A percentile compares a stretch with the other conserved stretches of the same genome.
Conservation (phyloP, 1,140 invertebrate species). For the Aradophagus sp. region DNA sequence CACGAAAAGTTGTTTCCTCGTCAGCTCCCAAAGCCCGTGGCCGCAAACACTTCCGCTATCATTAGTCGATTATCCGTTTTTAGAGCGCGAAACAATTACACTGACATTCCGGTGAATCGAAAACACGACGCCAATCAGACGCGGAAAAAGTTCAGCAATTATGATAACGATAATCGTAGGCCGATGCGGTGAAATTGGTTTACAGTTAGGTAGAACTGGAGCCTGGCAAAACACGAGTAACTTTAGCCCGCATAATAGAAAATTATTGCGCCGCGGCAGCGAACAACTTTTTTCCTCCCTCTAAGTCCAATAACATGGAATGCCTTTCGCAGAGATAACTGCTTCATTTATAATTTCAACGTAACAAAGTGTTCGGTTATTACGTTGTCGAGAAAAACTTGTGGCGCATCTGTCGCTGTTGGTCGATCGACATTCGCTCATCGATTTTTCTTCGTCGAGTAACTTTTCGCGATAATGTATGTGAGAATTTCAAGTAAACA, state of each 20-base stretch:
- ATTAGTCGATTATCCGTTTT: no score
- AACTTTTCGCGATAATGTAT: no score
- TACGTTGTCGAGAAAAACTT: conserved; percentile 7
- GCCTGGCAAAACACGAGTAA: conserved; percentile 14
- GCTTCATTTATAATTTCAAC: conserved; percentile 29
- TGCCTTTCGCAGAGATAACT: conserved; percentile 20
- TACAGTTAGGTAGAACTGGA: conserved; percentile 26
- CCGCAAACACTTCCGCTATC: no score
- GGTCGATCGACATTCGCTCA: no score
- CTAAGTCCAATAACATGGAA: conserved; percentile 7
- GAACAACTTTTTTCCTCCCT: conserved; percentile 24
- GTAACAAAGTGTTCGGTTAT: conserved; percentile 22
- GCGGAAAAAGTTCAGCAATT: no score
- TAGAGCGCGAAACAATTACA: no score
- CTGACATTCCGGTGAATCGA: no score
- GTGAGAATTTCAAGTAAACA: no score
- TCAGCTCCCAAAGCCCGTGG: no score
- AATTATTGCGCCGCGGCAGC: conserved; percentile 17
- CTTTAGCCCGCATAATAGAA: conserved; percentile 28
- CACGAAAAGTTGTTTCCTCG: no score
- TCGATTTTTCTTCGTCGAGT: conserved; percentile 5
- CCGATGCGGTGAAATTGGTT: conserved; percentile 11
- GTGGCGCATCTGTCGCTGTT: conserved; percentile 13
- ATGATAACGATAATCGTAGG: conserved; percentile 20
- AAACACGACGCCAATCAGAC: no score